Conservation (phyloP, 1,140 invertebrate genomes). For the Melitaea cinxia region DNA sequence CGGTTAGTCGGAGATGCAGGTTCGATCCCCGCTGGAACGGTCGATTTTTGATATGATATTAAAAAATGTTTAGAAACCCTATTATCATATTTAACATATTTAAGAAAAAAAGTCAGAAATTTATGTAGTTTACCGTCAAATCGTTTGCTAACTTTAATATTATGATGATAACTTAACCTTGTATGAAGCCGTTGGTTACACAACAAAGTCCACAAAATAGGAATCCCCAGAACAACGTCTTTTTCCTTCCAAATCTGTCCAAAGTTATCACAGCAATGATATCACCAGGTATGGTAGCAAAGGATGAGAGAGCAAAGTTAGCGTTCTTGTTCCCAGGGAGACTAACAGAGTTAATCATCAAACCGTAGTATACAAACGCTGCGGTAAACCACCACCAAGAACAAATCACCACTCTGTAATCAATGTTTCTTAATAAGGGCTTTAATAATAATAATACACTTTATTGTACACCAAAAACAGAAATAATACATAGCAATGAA, state of each 20-base stretch:
- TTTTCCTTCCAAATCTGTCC: slow-evolving; percentile 81
- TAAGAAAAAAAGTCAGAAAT: too few species aligned
- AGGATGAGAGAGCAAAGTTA: slow-evolving; percentile 82
- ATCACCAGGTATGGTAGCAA: slow-evolving; percentile 84
- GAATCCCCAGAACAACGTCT: slow-evolving; percentile 17
- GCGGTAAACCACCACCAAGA: slow-evolving; percentile 89
- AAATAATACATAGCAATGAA: too few species aligned
- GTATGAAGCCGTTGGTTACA: slow-evolving; percentile 25
- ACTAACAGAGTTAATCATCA: slow-evolving; percentile 86
- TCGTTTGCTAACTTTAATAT: neutral
- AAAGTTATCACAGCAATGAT: slow-evolving; percentile 77
- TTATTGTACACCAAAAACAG: too few species aligned
- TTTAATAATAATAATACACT: too few species aligned
- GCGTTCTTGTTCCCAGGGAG: slow-evolving; percentile 84
- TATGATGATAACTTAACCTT: slow-evolving; percentile 12
- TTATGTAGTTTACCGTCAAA: too few species aligned
- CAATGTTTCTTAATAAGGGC: slow-evolving; percentile 43
- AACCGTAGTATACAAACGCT: slow-evolving; percentile 89
- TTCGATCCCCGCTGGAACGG: too few species aligned
- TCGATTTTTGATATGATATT: too few species aligned
- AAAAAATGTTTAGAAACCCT: too few species aligned
- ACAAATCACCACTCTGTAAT: slow-evolving; percentile 81
- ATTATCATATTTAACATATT: too few species aligned
- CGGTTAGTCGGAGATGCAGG: too few species aligned
- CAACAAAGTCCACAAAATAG: slow-evolving; percentile 22